phyloP scores from a whole-genome alignment of 2,888 invertebrate species.

The Rhagophthalmus giganteus region DNA sequence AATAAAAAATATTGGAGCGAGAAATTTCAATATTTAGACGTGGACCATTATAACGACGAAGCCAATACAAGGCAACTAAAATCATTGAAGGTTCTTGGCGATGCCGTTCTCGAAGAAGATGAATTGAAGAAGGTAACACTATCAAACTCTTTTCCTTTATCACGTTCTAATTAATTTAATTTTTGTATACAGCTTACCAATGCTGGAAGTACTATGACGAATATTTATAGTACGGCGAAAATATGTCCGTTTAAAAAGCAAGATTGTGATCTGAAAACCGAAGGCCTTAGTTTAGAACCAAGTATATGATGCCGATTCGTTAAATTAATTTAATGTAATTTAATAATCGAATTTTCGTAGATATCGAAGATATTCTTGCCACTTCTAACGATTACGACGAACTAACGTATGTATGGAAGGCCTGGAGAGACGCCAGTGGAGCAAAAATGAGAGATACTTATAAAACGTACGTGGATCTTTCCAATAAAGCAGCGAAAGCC shows the following conservation, averaged over 20 bases:
- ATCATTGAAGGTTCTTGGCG: conserved; percentile 55
- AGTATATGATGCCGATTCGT: conserved; percentile 36
- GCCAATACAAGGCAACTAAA: conserved; percentile 53
- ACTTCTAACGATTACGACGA: conserved; percentile 63
- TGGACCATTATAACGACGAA: conserved; percentile 52
- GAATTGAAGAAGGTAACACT: conserved; percentile 49
- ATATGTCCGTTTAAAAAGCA: conserved; percentile 53
- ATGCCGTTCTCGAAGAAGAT: conserved; percentile 51
- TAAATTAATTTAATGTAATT: neutral
- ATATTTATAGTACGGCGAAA: conserved; percentile 54
- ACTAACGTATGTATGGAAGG: conserved; percentile 66
- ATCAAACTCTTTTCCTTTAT: neutral
- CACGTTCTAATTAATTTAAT: conserved; percentile 5
- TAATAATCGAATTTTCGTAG: conserved; percentile 40
- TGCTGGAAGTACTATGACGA: conserved; percentile 39
- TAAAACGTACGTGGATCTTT: conserved; percentile 63
- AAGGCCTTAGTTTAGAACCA: conserved; percentile 50
- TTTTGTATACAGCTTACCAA: conserved; percentile 42
- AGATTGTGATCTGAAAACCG: conserved; percentile 45
- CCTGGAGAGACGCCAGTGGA: conserved; percentile 67
- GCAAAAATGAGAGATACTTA: conserved; percentile 63
- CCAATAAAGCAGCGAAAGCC: conserved; percentile 62
- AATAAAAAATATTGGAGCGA: conserved; percentile 52
- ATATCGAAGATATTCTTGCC: conserved; percentile 51
- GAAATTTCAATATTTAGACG: conserved; percentile 46